These are phyloP conservation scores for Epinephelus moara DNA, from an alignment of 2,113 vertebrate species.

Conservation along the genomic window DNA sequence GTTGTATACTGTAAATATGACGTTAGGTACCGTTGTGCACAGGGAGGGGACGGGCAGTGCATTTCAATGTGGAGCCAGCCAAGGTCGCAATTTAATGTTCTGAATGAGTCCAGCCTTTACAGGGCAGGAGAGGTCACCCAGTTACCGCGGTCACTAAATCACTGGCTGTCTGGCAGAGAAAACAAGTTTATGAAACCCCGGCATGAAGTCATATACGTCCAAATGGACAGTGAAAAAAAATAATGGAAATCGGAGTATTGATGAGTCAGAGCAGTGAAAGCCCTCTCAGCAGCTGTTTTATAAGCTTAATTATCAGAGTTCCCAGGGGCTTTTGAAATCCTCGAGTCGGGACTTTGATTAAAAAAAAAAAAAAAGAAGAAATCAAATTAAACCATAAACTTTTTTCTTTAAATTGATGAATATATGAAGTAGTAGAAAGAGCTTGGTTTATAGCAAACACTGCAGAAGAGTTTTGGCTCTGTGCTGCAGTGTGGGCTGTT, in stretches of 20 bases:
- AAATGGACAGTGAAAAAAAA: conserved; percentile 21
- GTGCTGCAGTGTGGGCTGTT: not conserved
- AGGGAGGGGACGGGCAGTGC: conserved; percentile 48
- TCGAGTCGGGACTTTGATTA: conserved; percentile 26
- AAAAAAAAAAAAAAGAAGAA: not conserved
- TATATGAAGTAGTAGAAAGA: not conserved
- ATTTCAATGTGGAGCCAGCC: conserved; percentile 70
- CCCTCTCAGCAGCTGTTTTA: conserved; percentile 42
- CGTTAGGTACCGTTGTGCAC: conserved; percentile 30
- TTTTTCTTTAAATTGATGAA: conserved; percentile 8
- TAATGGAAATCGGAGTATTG: conserved; percentile 33
- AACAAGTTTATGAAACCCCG: conserved; percentile 54
- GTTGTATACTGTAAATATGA: conserved; percentile 64
- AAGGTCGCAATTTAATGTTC: conserved; percentile 69
- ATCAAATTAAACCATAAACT: conserved; percentile 22
- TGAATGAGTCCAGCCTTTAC: conserved; percentile 57
- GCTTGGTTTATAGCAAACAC: conserved; percentile 4
- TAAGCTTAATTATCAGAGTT: conserved; percentile 41
- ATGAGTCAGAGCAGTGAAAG: conserved; percentile 48
- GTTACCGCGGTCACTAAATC: conserved; percentile 54
- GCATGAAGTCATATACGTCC: conserved; percentile 6
- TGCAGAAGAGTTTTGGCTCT: conserved; percentile 10
- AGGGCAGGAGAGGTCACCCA: conserved; percentile 58
- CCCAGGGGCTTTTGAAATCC: conserved; percentile 9
- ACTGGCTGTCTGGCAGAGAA: conserved; percentile 41